Percentiles rank a stretch among this genome's conserved stretches.
Conservation (phyloP, 1,140 invertebrate species). For the Limonius californicus region DNA sequence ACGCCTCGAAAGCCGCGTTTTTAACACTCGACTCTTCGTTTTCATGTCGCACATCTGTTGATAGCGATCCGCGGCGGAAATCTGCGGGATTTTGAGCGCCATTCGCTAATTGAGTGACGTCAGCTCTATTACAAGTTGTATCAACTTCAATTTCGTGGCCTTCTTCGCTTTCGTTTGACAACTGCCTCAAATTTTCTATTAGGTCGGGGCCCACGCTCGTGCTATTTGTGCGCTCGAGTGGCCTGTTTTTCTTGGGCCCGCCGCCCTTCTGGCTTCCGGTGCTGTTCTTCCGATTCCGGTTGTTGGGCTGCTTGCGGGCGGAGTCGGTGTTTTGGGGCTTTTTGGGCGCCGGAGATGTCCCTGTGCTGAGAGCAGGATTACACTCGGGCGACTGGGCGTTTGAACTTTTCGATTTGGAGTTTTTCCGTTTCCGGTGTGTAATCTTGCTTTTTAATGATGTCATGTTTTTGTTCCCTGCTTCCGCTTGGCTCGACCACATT, state of each 20-base stretch:
- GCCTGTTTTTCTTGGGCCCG: not conserved
- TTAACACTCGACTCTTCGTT: conserved; percentile 17
- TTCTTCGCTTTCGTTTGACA: conserved; percentile 5
- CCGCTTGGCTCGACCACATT: conserved; percentile 44
- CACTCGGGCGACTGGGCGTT: conserved; percentile 16
- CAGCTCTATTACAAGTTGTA: not conserved
- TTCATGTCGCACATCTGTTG: conserved; percentile 28
- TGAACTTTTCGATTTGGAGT: conserved; percentile 27
- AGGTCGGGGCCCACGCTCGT: conserved; percentile 2
- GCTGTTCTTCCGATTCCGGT: conserved; percentile 16
- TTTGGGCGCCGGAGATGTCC: conserved; percentile 1
- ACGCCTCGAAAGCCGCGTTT: conserved; percentile 17
- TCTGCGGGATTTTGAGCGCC: conserved; percentile 6
- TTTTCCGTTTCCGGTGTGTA: conserved; percentile 38
- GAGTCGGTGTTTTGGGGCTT: conserved; percentile 2
- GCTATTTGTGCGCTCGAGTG: conserved; percentile 16
- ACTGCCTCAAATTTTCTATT: not conserved
- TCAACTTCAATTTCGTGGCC: not conserved
- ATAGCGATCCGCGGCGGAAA: conserved; percentile 9
- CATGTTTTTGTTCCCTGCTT: conserved; percentile 36
- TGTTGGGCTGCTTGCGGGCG: not conserved
- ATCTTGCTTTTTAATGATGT: conserved; percentile 41
- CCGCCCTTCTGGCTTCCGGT: conserved; percentile 9
- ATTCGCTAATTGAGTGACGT: conserved; percentile 14
- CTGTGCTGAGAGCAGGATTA: not conserved